Base-by-base conservation (phyloP, 2,797 vertebrate genomes). In the Channa striata region DNA sequence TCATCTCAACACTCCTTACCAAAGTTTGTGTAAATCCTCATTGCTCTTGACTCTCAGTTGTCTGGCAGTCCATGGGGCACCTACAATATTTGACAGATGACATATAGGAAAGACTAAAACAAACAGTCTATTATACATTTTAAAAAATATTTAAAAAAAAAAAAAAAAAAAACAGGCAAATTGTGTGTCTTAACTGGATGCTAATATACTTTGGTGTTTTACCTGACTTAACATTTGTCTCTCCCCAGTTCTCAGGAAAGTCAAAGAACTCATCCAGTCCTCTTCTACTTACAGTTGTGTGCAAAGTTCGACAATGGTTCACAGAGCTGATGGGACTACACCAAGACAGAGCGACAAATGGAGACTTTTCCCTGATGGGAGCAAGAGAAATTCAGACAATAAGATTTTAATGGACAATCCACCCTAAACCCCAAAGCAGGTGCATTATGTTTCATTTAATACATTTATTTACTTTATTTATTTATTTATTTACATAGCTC, bases 11-110 rank as follows among this genome's bases (percentile, higher is more conserved):
- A 23, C 21, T n/a, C 23, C 78, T 91, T 85, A 99, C 98, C 98
- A 99, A 25, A 99, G 96, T 85, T 98, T 99, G 91, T 99, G 98
- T 52, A 99, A 92, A 77, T 99, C 97, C 91, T 97, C 96, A 30
- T 94, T 98, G 81, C 96, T 97, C 90, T 99, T 99, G 46, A 92
- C 88, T 84, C 98, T 93, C 54, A 99, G 92, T 9, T 95, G 96
- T 77, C 95, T 96, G 74, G 93, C 91, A 1, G 95, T 95, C 98
- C 98, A 99, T 0, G 96, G 90, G 80, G 96, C 96, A 42, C 96
- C 98, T 99, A 43, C 11, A 56, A 82, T 59, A 79, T 57, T 10
- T n/a, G 17, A 44, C 42, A 44, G 42, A n/a, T n/a, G 14, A 43
- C 40, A 43, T 40, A 13, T 17, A 44, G 42, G 6, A n/a, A 30